Evolutionary conservation across 2,888 invertebrate genomes (phyloP), one percentile per base, ranked within the genome.

Genomic region (Odontomyia ornata): DNA sequence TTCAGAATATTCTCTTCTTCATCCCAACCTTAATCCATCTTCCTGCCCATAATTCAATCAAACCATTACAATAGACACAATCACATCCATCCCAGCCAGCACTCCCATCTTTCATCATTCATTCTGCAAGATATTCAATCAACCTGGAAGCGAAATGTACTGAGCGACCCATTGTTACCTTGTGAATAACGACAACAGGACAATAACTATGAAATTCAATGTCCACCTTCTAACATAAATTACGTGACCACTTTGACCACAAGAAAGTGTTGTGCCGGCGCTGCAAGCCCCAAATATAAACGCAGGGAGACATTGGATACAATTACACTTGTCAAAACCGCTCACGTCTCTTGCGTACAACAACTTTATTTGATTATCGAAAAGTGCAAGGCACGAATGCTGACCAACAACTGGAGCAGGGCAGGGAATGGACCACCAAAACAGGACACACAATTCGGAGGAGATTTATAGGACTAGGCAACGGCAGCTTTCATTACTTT

Each of bases 211-310:
- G 23, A 11, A 36, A 57, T 73, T 60, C 60, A 36, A n/a, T 57
- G 60, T 73, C 60, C 60, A 73, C 60, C 60, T 57, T 30, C 43
- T 73, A 60, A 60, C 73, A 73, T 73, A 73, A 73, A 73, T 73
- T 73, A 73, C 73, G 73, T 73, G 73, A 73, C 73, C 73, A 73
- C 21, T 73, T 73, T 60, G 60, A 73, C 60, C 73, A 9, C 28
- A n/a, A 2, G 21, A 73, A 73, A 73, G 73, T 73, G 73, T 73
- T 57, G 57, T 73, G 36, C 36, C 36, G 9, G n/a, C n/a, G n/a
- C n/a, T 43, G 36, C n/a, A n/a, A n/a, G n/a, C n/a, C n/a, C n/a
- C n/a, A n/a, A n/a, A 36, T 36, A 9, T 5, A 9, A 9, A 36
- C 9, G 36, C 36, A 9, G 36, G 36, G 3, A 5, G 36, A 36